Base-by-base conservation (phyloP, 2,888 invertebrate species). In the Vesta saturnalis region DNA sequence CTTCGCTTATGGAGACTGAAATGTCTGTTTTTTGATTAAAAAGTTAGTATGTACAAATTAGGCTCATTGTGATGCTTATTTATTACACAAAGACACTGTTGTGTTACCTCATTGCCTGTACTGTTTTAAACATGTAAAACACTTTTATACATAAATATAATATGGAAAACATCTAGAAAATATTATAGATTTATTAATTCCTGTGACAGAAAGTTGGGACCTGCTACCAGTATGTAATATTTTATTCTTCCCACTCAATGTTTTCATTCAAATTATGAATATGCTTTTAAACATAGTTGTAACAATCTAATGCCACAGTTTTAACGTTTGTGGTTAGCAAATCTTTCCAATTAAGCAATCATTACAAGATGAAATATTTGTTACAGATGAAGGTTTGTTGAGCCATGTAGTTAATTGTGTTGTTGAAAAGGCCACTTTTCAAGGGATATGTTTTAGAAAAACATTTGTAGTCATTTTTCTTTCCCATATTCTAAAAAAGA, bases 81-180 rank as follows among this genome's bases (percentile, higher is more conserved):
- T 76, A 76, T 76, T 76, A 73, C 67, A 72, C 70, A 39, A 64
- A 22, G 49, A 64, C 64, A 65, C 65, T 61, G 23, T 64, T 64
- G 64, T 65, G 64, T 69, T 69, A 64, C 64, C 61, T 64, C 68
- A 68, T 61, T 69, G 71, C 71, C 72, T 76, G 79, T 81, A 80
- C 77, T 78, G 77, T 81, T 77, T 74, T 39, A 8, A 79, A 76
- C 74, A 73, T 82, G 81, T 81, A 81, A 80, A 79, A 77, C 77
- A 80, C 81, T 76, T 82, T 82, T 82, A 81, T 82, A 82, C 81
- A 81, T 80, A 79, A 82, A 81, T 81, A 81, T 81, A 82, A 79
- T 79, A 78, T 81, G 81, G 80, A 80, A 79, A 79, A 80, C 78
- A 74, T 74, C 72, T 72, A 70, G 63, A 72, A 76, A 76, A 73